Evolutionary conservation across 2,113 vertebrate genomes (phyloP).

Genomic region (Ia io): DNA sequence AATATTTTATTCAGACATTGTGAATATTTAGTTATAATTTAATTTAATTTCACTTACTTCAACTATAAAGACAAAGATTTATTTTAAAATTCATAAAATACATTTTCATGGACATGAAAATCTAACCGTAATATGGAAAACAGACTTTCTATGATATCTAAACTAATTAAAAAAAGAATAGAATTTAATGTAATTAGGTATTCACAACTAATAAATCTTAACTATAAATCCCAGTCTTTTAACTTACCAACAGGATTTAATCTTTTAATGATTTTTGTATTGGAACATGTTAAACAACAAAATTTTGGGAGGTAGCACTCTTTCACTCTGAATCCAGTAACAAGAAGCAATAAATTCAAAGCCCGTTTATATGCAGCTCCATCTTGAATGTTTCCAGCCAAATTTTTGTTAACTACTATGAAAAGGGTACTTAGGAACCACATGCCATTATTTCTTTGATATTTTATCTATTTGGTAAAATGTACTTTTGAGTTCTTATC

Average conservation of each 20-base stretch:
- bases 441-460: not conserved
- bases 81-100: not conserved
- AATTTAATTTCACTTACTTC: not conserved
- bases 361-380: not conserved
- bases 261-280: conserved; percentile 34
- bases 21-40: not conserved
- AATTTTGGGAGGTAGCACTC: not conserved
- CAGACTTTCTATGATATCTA: not conserved
- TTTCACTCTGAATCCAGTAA: not conserved
- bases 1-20: not conserved
- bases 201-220: conserved; percentile 3
- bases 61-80: not conserved
- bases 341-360: not conserved
- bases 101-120: not conserved
- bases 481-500: not conserved
- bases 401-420: not conserved
- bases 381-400: not conserved
- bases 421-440: not conserved
- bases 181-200: conserved; percentile 20
- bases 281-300: not conserved
- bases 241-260: conserved; percentile 8
- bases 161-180: not conserved
- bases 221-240: not conserved
- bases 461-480: conserved; percentile 40
- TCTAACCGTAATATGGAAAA: not conserved